Conservation (phyloP, 2,113 vertebrate genomes). For the Catharus minimus region DNA sequence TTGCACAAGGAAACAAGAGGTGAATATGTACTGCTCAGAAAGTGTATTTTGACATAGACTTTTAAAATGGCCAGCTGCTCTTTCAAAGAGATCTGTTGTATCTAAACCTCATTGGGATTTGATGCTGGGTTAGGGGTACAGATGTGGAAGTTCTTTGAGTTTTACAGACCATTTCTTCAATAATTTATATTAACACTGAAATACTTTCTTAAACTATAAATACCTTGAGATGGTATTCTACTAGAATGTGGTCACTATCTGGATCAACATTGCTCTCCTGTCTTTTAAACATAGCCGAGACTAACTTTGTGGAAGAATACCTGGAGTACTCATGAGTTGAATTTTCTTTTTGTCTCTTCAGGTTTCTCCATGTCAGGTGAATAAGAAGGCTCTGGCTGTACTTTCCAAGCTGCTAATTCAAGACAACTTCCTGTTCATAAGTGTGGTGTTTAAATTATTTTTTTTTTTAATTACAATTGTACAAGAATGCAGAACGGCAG, state of each 20-base stretch:
- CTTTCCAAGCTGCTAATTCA: neutral
- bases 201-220: neutral
- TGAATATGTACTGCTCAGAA: neutral
- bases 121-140: rapidly evolving
- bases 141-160: neutral
- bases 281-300: neutral
- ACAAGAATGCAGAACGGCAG: neutral
- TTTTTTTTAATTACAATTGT: neutral
- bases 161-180: neutral
- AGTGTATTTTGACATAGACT: rapidly evolving
- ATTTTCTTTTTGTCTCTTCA: neutral
- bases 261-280: neutral
- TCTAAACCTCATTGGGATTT: neutral
- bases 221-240: neutral
- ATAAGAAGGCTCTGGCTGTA: neutral
- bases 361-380: neutral
- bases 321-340: neutral
- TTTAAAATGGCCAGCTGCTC: neutral
- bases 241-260: neutral
- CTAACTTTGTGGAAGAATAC: neutral
- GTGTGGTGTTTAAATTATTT: neutral
- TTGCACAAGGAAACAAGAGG: rapidly evolving
- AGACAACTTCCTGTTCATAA: neutral
- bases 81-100: neutral
- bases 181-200: neutral